phyloP scores from a whole-genome alignment of 2,888 invertebrate genomes.

The Lepidochrysops patricia region DNA sequence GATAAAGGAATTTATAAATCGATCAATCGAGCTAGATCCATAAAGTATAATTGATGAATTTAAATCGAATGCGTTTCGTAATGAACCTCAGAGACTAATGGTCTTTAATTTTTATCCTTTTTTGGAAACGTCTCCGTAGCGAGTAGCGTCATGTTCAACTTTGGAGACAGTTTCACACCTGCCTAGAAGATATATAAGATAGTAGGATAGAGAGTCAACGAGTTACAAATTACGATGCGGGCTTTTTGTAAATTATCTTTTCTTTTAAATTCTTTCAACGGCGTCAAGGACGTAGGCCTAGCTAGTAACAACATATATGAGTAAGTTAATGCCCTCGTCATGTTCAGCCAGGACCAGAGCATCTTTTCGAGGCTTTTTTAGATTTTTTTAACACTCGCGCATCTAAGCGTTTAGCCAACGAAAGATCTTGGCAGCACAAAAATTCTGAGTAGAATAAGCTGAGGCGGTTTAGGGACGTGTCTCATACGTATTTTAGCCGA shows the following conservation, averaged over 20 bases:
- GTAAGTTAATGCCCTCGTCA: too few relatives aligned
- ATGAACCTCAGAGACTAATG: not conserved
- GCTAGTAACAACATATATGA: too few relatives aligned
- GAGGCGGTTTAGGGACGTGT: too few relatives aligned
- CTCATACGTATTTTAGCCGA: too few relatives aligned
- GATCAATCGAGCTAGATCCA: conserved; percentile 15
- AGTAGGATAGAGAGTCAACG: not conserved
- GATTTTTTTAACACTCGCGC: too few relatives aligned
- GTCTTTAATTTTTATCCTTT: not conserved
- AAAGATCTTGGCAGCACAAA: too few relatives aligned
- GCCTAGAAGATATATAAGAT: not conserved
- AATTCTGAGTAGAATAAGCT: too few relatives aligned
- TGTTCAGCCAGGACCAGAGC: too few relatives aligned
- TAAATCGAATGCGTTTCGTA: not conserved
- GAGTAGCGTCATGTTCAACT: not conserved
- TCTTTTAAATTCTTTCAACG: not conserved
- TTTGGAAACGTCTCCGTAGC: not conserved
- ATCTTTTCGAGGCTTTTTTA: too few relatives aligned
- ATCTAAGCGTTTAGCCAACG: too few relatives aligned
- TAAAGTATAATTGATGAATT: conserved; percentile 8
- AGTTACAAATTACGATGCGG: not conserved
- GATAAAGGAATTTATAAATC: conserved; percentile 22
- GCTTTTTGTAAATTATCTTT: not conserved
- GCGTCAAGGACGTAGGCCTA: not conserved
- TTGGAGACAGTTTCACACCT: not conserved